Conservation (phyloP, 92 coral and sea anemone genomes). For the Pocillopora grandis region DNA sequence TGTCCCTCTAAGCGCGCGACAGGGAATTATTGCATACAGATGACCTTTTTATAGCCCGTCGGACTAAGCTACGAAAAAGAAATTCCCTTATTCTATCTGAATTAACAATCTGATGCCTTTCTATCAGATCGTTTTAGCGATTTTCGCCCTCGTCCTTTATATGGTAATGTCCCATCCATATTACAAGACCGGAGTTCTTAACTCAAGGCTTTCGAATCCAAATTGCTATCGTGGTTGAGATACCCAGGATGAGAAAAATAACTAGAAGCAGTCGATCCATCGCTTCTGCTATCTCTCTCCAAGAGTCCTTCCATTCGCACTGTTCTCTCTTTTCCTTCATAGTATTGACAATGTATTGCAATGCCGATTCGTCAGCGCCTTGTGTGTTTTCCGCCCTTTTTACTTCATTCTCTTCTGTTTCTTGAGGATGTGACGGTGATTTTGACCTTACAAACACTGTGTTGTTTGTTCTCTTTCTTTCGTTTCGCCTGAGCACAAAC, state of each 20-base stretch:
- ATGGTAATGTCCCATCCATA: no score
- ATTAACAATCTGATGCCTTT: no score
- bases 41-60: no score
- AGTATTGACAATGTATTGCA: constrained; percentile 26
- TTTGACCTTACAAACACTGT: constrained; percentile 15
- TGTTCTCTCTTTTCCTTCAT: constrained; percentile 37
- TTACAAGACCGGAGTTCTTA: background rate
- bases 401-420: background rate
- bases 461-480: constrained; percentile 5
- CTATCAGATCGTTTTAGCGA: no score
- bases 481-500: constrained; percentile 30
- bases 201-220: constrained; percentile 16
- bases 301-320: constrained; percentile 49
- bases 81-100: no score
- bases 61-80: no score
- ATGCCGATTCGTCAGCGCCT: constrained; percentile 10
- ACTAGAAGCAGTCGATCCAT: constrained; percentile 66
- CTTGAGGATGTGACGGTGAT: constrained; percentile 2
- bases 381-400: background rate
- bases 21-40: no score
- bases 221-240: background rate
- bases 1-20: no score
- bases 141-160: no score
- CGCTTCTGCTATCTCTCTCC: constrained; percentile 69
- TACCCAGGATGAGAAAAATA: constrained; percentile 26